phyloP scores from a whole-genome alignment of 2,113 vertebrate species.

The Bolborhynchus lineola region DNA sequence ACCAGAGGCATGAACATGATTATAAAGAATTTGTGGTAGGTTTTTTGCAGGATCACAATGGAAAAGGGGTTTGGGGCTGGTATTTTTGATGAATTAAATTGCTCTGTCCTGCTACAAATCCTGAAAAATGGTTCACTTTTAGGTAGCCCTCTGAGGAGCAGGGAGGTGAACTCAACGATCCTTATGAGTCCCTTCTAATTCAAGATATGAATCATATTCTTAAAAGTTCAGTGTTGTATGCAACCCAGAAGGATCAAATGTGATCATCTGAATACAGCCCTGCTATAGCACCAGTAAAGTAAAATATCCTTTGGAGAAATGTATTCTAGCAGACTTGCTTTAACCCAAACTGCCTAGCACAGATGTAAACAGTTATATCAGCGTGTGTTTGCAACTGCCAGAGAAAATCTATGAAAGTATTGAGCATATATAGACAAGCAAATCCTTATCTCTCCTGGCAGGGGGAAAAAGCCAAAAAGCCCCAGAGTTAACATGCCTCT shows the following conservation, averaged over 20 bases:
- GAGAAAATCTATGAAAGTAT: not conserved
- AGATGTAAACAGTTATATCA: not conserved
- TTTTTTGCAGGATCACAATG: not conserved
- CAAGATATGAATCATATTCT: accelerated
- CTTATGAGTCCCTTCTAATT: not conserved
- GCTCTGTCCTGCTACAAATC: not conserved
- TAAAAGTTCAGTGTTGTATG: not conserved
- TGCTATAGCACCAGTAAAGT: not conserved
- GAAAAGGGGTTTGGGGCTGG: not conserved
- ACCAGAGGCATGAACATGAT: not conserved
- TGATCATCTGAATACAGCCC: not conserved
- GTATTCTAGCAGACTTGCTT: not conserved
- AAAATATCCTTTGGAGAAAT: not conserved
- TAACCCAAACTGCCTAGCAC: not conserved
- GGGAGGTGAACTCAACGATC: not conserved
- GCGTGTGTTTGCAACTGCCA: not conserved
- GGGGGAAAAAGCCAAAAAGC: not conserved
- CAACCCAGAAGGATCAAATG: not conserved
- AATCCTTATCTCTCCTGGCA: not conserved
- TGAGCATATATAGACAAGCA: not conserved
- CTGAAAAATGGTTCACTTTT: not conserved
- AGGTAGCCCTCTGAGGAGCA: not conserved
- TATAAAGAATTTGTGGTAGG: not conserved
- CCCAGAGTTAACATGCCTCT: not conserved
- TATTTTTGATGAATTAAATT: not conserved